Percentiles rank a stretch among this genome's conserved stretches.
These are phyloP conservation scores for Eupithecia dodoneata DNA, from an alignment of 2,888 invertebrate genomes.

Conservation along the genomic window DNA sequence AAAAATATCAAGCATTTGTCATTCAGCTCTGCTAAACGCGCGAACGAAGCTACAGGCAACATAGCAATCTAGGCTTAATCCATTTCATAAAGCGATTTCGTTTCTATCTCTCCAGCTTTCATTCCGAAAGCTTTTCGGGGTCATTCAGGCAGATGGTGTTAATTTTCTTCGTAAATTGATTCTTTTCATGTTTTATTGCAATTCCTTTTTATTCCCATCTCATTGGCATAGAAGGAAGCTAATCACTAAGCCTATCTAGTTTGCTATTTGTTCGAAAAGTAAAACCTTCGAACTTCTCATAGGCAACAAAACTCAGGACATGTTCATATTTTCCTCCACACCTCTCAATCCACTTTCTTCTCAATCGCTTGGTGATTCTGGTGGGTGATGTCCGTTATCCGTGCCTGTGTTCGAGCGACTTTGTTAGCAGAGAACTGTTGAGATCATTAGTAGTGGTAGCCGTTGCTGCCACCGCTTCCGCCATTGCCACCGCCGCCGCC, in stretches of 20 bases:
- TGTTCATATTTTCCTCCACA: background rate
- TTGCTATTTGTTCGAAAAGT: background rate
- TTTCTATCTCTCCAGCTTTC: slow-evolving; percentile 23
- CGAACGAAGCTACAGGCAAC: slow-evolving; percentile 34
- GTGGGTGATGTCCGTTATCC: slow-evolving; percentile 43
- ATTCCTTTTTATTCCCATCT: background rate
- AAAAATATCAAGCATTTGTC: slow-evolving; percentile 42
- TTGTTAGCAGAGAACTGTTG: slow-evolving; percentile 47
- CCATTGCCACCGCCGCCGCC: slow-evolving; percentile 55
- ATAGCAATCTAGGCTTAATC: slow-evolving; percentile 22
- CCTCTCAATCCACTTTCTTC: background rate
- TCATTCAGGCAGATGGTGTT: slow-evolving; percentile 21
- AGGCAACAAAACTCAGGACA: background rate
- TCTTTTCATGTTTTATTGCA: slow-evolving; percentile 19
- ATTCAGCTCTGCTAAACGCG: slow-evolving; percentile 31
- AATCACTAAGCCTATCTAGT: background rate
- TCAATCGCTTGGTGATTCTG: slow-evolving; percentile 26
- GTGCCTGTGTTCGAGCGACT: slow-evolving; percentile 42
- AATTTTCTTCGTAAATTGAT: slow-evolving; percentile 26
- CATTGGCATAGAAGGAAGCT: background rate
- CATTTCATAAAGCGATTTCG: slow-evolving; percentile 22
- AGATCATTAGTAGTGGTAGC: slow-evolving; percentile 76
- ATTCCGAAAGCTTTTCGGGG: slow-evolving; percentile 12
- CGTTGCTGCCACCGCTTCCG: slow-evolving; percentile 53
- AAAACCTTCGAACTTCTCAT: background rate